Conservation (phyloP, 2,888 invertebrate species). For the Diabrotica balteata region DNA sequence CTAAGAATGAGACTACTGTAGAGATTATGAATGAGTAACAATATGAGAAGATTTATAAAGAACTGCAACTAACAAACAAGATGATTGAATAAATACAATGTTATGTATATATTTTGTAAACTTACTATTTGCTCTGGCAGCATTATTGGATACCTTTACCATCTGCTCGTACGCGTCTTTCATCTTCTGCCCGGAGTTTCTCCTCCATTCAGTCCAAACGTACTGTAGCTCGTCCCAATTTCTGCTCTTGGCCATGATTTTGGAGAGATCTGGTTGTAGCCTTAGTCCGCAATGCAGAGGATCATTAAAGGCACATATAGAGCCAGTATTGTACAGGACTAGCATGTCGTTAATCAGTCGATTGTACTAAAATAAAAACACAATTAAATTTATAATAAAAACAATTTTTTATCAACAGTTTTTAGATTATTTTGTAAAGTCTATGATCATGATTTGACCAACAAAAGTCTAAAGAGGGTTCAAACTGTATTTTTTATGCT, state of each 20-base stretch:
- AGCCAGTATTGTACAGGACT: conserved; percentile 84
- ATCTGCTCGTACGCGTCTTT: conserved; percentile 82
- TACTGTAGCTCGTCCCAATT: conserved; percentile 90
- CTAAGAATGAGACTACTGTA: too few species aligned
- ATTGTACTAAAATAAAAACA: conserved; percentile 74
- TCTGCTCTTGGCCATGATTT: conserved; percentile 79
- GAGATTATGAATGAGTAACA: too few species aligned
- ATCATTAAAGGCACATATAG: conserved; percentile 84
- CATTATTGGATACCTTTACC: conserved; percentile 80
- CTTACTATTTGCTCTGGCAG: conserved; percentile 82
- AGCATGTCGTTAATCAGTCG: conserved; percentile 88
- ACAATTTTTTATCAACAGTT: too few species aligned
- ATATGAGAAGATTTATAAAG: too few species aligned
- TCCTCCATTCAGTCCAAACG: conserved; percentile 90
- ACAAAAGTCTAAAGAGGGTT: too few species aligned
- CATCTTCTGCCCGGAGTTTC: conserved; percentile 82
- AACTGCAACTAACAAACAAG: too few species aligned
- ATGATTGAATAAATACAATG: too few species aligned
- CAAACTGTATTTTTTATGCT: too few species aligned
- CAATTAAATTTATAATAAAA: neutral
- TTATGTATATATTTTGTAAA: conserved; percentile 35
- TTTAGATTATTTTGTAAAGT: too few species aligned
- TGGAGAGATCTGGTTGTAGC: conserved; percentile 78
- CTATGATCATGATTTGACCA: too few species aligned
- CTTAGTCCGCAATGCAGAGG: conserved; percentile 83